Evolutionary conservation across 2,888 invertebrate species (phyloP).

Genomic region (Thysanoteuthis rhombus): DNA sequence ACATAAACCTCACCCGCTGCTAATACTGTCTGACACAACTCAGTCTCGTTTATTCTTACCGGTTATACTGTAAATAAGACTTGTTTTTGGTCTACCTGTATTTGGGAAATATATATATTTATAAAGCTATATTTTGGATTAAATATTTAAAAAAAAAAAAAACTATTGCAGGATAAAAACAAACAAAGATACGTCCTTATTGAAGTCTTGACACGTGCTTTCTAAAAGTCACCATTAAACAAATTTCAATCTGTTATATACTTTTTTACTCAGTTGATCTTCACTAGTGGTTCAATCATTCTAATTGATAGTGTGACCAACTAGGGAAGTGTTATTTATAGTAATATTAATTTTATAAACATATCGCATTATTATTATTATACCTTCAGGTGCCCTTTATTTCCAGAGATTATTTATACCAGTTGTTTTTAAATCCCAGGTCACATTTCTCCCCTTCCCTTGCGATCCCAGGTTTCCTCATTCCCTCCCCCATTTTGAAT

Average conservation of each 20-base stretch:
- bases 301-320: background rate
- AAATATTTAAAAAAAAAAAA: background rate
- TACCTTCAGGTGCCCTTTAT: background rate
- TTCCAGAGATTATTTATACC: background rate
- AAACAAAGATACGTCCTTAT: background rate
- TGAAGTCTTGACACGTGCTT: background rate
- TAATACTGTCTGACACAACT: background rate
- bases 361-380: background rate
- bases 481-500: no score
- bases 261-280: background rate
- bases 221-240: background rate
- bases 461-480: no score
- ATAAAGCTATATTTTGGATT: background rate
- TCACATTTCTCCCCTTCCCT: no score
- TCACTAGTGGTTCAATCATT: background rate
- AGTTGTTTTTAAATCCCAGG: no score
- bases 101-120: background rate
- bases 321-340: background rate
- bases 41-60: background rate
- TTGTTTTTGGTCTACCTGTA: background rate
- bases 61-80: background rate
- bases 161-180: no score
- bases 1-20: no score
- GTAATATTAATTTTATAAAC: background rate
- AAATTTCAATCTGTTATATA: no score